These are phyloP conservation scores for Anastatus disparis DNA, from an alignment of 1,140 invertebrate genomes.

Conservation along the genomic window DNA sequence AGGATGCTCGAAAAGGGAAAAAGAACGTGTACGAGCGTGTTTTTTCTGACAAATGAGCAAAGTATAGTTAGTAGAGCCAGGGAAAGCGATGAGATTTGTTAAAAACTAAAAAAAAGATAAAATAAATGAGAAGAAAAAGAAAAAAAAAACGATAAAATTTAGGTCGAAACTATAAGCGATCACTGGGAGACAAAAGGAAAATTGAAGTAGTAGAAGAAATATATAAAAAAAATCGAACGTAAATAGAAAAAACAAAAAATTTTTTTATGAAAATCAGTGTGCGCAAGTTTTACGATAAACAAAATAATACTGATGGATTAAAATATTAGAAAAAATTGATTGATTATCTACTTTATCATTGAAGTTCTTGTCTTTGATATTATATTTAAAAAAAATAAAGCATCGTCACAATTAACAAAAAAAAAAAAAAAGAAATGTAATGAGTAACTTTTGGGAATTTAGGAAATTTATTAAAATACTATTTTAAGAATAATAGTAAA, in stretches of 20 bases:
- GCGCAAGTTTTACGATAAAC: neutral
- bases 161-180: neutral
- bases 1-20: neutral
- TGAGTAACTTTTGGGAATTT: neutral
- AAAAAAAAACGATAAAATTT: neutral
- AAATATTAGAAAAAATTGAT: neutral
- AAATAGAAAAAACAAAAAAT: neutral
- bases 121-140: neutral
- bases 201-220: too few relatives aligned
- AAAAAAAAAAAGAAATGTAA: neutral
- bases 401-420: neutral
- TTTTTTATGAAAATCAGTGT: neutral
- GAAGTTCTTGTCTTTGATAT: too few relatives aligned
- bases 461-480: too few relatives aligned
- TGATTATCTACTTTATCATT: too few relatives aligned
- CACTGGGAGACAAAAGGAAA: neutral
- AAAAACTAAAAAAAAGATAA: conserved; percentile 22
- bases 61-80: neutral
- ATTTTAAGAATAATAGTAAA: too few relatives aligned
- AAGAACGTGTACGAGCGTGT: too few relatives aligned
- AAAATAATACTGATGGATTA: too few relatives aligned
- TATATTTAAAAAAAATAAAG: conserved; percentile 12
- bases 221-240: neutral
- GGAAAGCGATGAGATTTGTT: neutral
- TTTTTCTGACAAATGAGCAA: neutral